Conservation (phyloP, 2,113 vertebrate genomes). For the Microtus richardsoni region DNA sequence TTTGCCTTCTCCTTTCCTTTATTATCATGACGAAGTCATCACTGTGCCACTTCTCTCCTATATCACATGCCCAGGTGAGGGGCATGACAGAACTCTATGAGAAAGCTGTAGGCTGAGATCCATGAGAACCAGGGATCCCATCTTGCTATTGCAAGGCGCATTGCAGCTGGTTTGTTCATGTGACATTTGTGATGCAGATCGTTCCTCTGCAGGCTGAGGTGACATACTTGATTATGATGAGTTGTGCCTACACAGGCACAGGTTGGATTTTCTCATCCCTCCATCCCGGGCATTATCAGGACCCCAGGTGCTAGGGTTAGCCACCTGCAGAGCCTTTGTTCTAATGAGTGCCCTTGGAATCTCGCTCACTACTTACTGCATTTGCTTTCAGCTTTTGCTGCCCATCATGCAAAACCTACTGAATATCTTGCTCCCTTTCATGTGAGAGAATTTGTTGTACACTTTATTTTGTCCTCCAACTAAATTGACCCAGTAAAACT, state of each 20-base stretch:
- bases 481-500: neutral
- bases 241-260: neutral
- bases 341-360: neutral
- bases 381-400: neutral
- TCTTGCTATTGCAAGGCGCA: neutral
- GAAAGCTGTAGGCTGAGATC: neutral
- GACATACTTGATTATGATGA: neutral
- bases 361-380: neutral
- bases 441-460: neutral
- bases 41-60: neutral
- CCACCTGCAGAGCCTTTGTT: neutral
- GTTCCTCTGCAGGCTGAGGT: neutral
- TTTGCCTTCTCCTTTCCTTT: neutral
- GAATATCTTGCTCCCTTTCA: neutral
- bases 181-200: neutral
- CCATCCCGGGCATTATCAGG: neutral
- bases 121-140: neutral
- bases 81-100: neutral
- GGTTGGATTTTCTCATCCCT: neutral
- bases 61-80: neutral
- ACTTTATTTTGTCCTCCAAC: neutral
- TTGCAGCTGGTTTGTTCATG: neutral
- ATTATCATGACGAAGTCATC: neutral
- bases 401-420: neutral
- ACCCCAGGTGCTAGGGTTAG: neutral